phyloP scores from a whole-genome alignment of 2,113 vertebrate genomes.

The Engraulis encrasicolus region DNA sequence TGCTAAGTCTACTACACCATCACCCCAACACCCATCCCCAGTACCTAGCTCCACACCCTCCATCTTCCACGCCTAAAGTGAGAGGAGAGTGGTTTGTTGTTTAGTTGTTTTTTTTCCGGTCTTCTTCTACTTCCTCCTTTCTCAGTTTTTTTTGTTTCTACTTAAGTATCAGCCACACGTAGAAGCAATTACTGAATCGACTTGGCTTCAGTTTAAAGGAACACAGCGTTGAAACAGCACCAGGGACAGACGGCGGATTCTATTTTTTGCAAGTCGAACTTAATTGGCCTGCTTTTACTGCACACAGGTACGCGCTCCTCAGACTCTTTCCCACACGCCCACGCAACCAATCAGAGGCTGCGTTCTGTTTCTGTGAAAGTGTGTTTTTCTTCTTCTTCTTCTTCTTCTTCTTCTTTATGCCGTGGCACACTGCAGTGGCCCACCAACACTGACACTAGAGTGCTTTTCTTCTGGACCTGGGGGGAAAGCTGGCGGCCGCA shows the following conservation, averaged over 20 bases:
- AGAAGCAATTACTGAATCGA: conserved; percentile 6
- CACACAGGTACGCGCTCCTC: not conserved
- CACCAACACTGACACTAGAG: not conserved
- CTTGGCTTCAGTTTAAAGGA: conserved; percentile 12
- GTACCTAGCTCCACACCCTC: too few species aligned
- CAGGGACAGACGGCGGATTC: not conserved
- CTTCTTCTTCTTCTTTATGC: too few species aligned
- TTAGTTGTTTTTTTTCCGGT: not conserved
- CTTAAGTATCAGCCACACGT: conserved; percentile 3
- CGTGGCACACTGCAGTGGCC: too few species aligned
- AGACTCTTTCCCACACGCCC: not conserved
- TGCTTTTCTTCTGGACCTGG: not conserved
- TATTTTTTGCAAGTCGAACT: conserved; percentile 14
- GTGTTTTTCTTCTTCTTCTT: not conserved
- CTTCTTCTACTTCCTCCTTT: not conserved
- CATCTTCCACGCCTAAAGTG: not conserved
- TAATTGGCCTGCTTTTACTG: conserved; percentile 15
- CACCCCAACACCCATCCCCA: too few species aligned
- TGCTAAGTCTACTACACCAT: not conserved
- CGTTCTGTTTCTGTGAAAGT: not conserved
- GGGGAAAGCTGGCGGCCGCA: not conserved
- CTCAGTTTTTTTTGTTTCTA: not conserved
- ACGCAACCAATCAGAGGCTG: conserved; percentile 2
- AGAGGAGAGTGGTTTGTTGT: not conserved
- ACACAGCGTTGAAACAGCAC: conserved; percentile 2